Evolutionary conservation across 2,113 vertebrate species (phyloP), one percentile per base, ranked within the genome.

Genomic region (Lepus americanus): DNA sequence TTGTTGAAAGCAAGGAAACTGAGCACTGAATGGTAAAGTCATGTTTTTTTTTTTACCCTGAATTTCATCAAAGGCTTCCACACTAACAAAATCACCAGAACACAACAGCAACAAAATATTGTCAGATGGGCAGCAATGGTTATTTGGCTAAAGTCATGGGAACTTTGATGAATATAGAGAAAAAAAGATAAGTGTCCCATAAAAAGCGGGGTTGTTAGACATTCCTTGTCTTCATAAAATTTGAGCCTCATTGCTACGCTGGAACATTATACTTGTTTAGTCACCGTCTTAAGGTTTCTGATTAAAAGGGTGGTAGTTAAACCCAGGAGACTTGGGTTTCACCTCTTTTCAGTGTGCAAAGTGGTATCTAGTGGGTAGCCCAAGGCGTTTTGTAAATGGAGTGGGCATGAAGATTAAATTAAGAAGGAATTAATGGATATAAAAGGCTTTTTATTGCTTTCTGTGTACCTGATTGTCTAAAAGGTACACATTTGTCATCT

Each of bases 1-100:
- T 98, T 99, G 97, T 98, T 98, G 97, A 99, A 99, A 97, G 99
- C 99, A 94, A 98, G 98, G 77, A 99, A 98, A 97, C 92, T 99
- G 96, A 99, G 99, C 98, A 97, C 97, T 63, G 98, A 99, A 92
- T 98, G 99, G 99, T 99, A 98, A 99, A 98, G 95, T 12, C 12
- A 36, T 83, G 23, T 92, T 78, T 95, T 91, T 84, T 25, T 91
- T 84, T 25, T 96, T 95, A 81, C 83, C 29, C 64, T 70, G 39
- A 25, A 59, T 81, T 96, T 95, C 82, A 94, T 96, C 90, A n/a
- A 67, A 88, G 51, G 64, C 39, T 1, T 93, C 96, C 79, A 85
- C 4, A 79, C 69, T 77, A 51, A 70, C 51, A 91, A 94, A 84
- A 23, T 81, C 23, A 92, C 39, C 72, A 90, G 82, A 87, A 89